These are phyloP conservation scores for Aphelenchoides fujianensis DNA, from an alignment of 1,140 invertebrate species.

Conservation along the genomic window DNA sequence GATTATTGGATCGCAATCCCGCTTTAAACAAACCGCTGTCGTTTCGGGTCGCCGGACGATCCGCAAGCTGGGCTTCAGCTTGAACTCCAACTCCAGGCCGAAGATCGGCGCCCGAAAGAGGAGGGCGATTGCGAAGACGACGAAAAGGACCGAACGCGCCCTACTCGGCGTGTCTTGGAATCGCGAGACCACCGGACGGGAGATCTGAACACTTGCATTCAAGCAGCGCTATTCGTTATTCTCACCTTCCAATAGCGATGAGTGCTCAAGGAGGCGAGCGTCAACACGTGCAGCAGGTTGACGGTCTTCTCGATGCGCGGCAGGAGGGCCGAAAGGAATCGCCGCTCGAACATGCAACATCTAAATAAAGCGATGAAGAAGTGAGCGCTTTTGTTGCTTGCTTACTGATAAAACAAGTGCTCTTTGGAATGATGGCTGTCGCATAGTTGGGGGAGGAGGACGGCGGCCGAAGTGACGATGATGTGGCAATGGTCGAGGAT, in stretches of 20 bases:
- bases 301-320: slow-evolving; percentile 55
- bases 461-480: slow-evolving; percentile 46
- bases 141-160: slow-evolving; percentile 45
- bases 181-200: slow-evolving; percentile 57
- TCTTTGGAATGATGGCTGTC: slow-evolving; percentile 56
- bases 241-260: slow-evolving; percentile 62
- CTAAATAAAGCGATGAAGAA: slow-evolving; percentile 28
- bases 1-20: background rate
- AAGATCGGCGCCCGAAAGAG: slow-evolving; percentile 58
- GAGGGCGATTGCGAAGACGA: slow-evolving; percentile 49
- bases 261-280: slow-evolving; percentile 57
- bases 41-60: slow-evolving; percentile 48
- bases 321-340: slow-evolving; percentile 54
- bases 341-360: slow-evolving; percentile 58
- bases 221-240: background rate
- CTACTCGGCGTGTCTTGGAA: slow-evolving; percentile 55
- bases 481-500: slow-evolving; percentile 57
- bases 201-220: slow-evolving; percentile 49
- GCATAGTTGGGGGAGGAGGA: slow-evolving; percentile 57
- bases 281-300: slow-evolving; percentile 59
- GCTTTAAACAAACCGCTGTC: slow-evolving; percentile 48
- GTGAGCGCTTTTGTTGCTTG: slow-evolving; percentile 11
- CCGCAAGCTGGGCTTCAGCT: slow-evolving; percentile 42
- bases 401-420: slow-evolving; percentile 53
- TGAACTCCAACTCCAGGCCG: slow-evolving; percentile 53